Evolutionary conservation across 2,888 invertebrate genomes (phyloP).

Genomic region (Machimus rusticus): DNA sequence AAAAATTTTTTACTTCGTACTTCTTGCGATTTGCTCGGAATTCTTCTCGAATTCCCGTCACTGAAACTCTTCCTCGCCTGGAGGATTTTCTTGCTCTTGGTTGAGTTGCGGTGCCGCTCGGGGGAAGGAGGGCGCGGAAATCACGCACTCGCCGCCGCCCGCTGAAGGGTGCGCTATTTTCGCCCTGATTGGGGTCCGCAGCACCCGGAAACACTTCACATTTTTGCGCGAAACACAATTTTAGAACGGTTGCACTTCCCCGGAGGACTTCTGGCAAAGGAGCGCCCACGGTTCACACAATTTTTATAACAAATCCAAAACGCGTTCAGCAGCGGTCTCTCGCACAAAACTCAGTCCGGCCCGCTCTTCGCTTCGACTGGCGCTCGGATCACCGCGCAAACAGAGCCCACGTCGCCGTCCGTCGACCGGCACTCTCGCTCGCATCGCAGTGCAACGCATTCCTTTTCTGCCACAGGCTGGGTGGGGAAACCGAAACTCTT

Average conservation of each 20-base stretch:
- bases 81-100: background rate
- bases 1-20: background rate
- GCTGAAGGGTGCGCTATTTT: background rate
- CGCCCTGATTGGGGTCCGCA: background rate
- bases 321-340: background rate
- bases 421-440: background rate
- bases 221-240: background rate
- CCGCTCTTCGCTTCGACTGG: slow-evolving; percentile 3
- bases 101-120: background rate
- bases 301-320: background rate
- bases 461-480: background rate
- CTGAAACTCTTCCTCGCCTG: background rate
- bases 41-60: background rate
- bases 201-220: background rate
- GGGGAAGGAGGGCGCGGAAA: background rate
- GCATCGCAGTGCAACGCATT: background rate
- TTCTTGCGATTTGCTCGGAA: background rate
- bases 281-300: background rate
- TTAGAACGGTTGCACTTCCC: background rate
- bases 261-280: background rate
- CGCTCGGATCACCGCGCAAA: background rate
- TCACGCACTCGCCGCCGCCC: background rate
- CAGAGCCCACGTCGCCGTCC: background rate
- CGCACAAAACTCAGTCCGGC: background rate
- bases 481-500: background rate